phyloP scores from a whole-genome alignment of 2,113 vertebrate species.

The Tachuris rubrigastra region DNA sequence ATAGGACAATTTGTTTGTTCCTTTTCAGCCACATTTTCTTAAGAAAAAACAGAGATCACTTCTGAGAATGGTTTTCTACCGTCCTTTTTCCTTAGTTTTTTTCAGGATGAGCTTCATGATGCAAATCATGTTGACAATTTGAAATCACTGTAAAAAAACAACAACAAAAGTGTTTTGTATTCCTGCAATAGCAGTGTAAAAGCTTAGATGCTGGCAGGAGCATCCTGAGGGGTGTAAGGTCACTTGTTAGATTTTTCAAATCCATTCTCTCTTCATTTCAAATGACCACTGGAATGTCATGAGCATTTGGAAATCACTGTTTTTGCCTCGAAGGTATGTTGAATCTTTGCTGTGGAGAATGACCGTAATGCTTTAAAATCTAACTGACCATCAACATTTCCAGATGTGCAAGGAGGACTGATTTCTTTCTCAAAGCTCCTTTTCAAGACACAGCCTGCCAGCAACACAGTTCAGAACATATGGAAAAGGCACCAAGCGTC shows the following conservation, averaged over 20 bases:
- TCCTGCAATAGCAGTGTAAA: background rate
- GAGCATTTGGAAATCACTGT: constrained; percentile 29
- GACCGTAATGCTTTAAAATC: constrained; percentile 46
- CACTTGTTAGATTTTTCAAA: background rate
- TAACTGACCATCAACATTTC: constrained; percentile 67
- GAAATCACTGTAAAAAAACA: constrained; percentile 21
- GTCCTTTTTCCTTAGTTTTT: background rate
- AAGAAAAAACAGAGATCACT: background rate
- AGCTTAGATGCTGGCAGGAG: background rate
- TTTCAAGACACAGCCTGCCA: constrained; percentile 19
- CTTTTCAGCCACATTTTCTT: background rate
- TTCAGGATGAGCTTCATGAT: background rate
- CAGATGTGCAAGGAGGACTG: constrained; percentile 65
- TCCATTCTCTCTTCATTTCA: constrained; percentile 4
- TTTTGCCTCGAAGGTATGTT: constrained; percentile 56
- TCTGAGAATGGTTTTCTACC: background rate
- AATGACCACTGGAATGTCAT: constrained; percentile 9
- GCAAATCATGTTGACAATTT: background rate
- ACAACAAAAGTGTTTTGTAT: constrained; percentile 17
- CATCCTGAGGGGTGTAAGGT: constrained; percentile 22
- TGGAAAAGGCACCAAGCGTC: constrained; percentile 47
- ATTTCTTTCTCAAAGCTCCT: constrained; percentile 53
- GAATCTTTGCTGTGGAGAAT: constrained; percentile 51
- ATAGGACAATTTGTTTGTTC: background rate
- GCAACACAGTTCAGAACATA: constrained; percentile 16